Evolutionary conservation across 2,797 vertebrate species (phyloP), one percentile per base, ranked within the genome.

Genomic region (Heterohyrax brucei): DNA sequence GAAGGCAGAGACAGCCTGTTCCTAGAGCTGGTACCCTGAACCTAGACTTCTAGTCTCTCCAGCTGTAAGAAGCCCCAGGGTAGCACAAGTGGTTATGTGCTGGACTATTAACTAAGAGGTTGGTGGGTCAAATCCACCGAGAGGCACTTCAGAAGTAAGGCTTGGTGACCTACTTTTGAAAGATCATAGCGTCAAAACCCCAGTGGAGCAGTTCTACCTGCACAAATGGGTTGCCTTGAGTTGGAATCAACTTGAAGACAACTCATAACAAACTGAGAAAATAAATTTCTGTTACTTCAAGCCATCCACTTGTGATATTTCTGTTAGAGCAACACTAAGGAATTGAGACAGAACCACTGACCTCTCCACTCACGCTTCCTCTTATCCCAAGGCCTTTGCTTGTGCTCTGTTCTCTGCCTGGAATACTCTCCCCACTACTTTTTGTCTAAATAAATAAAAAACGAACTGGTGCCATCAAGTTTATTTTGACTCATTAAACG

Each of bases 371-470:
- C 21, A 50, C 1, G 1, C 1, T n/a, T 44, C 61, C 56, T 44
- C 44, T 44, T 18, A 3, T 1, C 6, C 7, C 0, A 10, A 39
- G 61, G 0, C 19, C 50, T 50, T 48, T 5, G 46, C 1, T 76
- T 2, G 14, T 16, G 30, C 28, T 33, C 85, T 33, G 22, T n/a
- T 24, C 3, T n/a, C 53, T 66, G 46, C 61, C 28, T 5, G 19
- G 12, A 56, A 30, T 21, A 14, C 13, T 44, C 46, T 4, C 7
- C 39, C 18, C 13, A 56, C 12, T 13, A 3, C 53, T 56, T 14
- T 56, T 13, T 56, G 53, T 13, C 53, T 56, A 14, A 53, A 53
- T 8, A 53, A 53, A 53, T 39, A 53, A 53, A 53, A 53, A 53
- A 53, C 8, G 50, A 53, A 8, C 50, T 13, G 13, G 8, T 53